Base-by-base conservation (phyloP, 2,113 vertebrate species). In the Mobula hypostoma region DNA sequence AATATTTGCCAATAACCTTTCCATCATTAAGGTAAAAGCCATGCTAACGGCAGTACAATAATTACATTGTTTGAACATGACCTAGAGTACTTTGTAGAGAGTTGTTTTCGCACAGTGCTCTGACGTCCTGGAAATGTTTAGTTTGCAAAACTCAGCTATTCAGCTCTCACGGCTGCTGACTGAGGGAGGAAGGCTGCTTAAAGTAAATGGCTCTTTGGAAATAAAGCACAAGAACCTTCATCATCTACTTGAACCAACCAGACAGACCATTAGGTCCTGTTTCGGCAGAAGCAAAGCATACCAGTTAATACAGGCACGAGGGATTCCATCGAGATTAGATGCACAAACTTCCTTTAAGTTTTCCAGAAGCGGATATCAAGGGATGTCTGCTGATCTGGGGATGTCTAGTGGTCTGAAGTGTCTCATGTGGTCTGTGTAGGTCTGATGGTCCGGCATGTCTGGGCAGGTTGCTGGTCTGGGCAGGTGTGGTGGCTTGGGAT, bases 1-100 rank as follows among this genome's bases (percentile, higher is more conserved):
- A 92, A 92, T 92, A 92, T 92, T 92, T 92, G 88, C 63, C 66
- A 40, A 68, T 92, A 70, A 70, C 32, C n/a, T 36, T 36, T 15
- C 63, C n/a, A 40, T 12, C 63, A 70, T 40, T 92, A 8, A 92
- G 32, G 68, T 70, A 72, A 72, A 92, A 92, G 66, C 85, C 9
- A n/a, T 88, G 85, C 6, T 68, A 92, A 92, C 70, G 70, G 63
- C 14, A 72, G 66, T 36, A 72, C 32, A 32, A 36, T 92, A 40
- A 92, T 36, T 70, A 40, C 19, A 92, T 24, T 92, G 66, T 40
- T 40, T 92, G n/a, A 68, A 68, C 21, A 15, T 70, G 63, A 5
- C 68, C n/a, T n/a, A 87, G 56, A 61, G 48, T 61, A 27, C 56
- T 87, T 87, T 63, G 29, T 9, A 56, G 83, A 14, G 21, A n/a